Conservation (phyloP, 1,140 invertebrate genomes). For the Sinella curviseta region DNA sequence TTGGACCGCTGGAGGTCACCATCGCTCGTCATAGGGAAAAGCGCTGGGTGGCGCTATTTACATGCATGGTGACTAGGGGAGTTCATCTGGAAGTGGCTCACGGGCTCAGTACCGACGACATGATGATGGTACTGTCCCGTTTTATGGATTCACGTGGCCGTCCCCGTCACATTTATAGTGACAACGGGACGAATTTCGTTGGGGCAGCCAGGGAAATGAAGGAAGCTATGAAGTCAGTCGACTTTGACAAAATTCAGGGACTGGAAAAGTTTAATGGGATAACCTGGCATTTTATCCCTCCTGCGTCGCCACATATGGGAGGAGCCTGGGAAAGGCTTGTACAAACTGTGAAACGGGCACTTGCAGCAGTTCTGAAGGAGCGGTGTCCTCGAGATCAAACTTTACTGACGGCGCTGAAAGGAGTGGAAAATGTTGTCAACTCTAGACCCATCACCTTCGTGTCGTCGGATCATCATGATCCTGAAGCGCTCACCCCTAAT, state of each 20-base stretch:
- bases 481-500: constrained; percentile 44
- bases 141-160: no score
- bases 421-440: constrained; percentile 45
- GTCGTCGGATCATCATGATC: constrained; percentile 39
- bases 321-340: no score
- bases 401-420: constrained; percentile 36
- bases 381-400: neutral
- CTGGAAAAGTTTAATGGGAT: constrained; percentile 34
- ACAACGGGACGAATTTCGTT: no score
- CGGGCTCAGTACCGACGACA: no score
- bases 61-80: no score
- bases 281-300: no score
- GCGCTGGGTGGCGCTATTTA: constrained; percentile 45
- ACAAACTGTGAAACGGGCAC: neutral
- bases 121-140: no score
- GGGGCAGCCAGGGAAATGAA: no score
- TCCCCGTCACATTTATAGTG: no score
- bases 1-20: no score
- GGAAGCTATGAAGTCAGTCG: constrained; percentile 47
- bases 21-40: constrained; percentile 41
- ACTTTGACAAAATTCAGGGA: constrained; percentile 49
- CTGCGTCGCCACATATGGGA: no score
- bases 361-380: neutral
- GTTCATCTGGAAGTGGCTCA: constrained; percentile 50
- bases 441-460: constrained; percentile 45